These are phyloP conservation scores for Malaclemys terrapin DNA, from an alignment of 2,113 vertebrate genomes.

Conservation along the genomic window DNA sequence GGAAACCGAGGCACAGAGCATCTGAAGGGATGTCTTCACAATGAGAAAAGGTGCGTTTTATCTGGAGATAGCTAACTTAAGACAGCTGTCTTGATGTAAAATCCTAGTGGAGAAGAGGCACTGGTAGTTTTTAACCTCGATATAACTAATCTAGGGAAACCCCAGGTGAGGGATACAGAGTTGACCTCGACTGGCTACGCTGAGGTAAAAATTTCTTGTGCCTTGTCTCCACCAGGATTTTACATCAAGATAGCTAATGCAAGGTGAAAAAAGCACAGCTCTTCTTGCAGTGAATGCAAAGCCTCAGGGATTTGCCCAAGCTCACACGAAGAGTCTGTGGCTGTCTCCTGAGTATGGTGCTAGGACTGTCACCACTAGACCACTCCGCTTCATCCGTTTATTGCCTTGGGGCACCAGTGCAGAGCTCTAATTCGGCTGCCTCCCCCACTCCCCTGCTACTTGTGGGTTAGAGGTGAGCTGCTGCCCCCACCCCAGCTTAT, in stretches of 20 bases:
- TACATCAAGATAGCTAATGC: background rate
- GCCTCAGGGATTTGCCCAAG: background rate
- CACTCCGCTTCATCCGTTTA: background rate
- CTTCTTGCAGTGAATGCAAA: background rate
- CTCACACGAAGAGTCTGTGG: background rate
- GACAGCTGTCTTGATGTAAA: background rate
- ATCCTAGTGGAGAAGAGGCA: background rate
- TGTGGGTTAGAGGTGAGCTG: background rate
- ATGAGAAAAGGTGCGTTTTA: rapidly evolving
- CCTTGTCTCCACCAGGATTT: background rate
- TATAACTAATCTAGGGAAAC: background rate
- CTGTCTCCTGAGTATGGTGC: background rate
- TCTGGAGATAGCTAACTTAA: background rate
- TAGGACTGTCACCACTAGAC: background rate
- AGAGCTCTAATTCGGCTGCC: background rate
- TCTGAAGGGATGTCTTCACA: background rate
- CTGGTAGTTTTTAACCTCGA: background rate
- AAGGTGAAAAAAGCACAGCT: background rate
- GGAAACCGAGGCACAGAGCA: background rate
- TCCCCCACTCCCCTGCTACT: no score
- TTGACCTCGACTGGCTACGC: background rate
- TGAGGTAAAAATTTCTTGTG: background rate
- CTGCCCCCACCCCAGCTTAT: background rate
- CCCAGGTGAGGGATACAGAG: background rate
- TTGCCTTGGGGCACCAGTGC: background rate